Evolutionary conservation across 2,113 vertebrate genomes (phyloP).

Genomic region (Dunckerocampus dactyliophorus): DNA sequence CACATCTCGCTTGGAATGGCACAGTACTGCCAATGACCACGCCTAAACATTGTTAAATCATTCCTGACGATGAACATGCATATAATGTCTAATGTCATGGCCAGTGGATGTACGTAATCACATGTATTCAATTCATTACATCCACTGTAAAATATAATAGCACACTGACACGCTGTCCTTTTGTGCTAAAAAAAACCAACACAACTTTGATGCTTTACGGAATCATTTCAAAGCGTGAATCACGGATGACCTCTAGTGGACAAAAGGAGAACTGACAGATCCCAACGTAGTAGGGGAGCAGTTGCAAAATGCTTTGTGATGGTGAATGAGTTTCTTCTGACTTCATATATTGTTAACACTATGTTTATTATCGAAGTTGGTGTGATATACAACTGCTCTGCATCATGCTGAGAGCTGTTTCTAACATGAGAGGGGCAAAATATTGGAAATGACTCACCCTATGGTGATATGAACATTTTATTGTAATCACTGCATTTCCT

Average conservation of each 20-base stretch:
- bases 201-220: background rate
- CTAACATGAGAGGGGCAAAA: background rate
- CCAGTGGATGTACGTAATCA: too few species aligned
- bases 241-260: conserved; percentile 40
- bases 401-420: background rate
- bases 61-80: too few species aligned
- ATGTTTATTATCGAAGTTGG: background rate
- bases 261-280: conserved; percentile 1
- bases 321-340: too few species aligned
- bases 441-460: background rate
- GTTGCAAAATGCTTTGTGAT: background rate
- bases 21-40: too few species aligned
- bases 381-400: background rate
- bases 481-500: background rate
- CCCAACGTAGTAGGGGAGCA: background rate
- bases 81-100: too few species aligned
- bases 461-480: background rate
- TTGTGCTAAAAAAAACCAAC: background rate
- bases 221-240: background rate
- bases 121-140: too few species aligned
- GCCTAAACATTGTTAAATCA: too few species aligned
- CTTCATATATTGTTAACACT: background rate
- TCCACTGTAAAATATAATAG: too few species aligned
- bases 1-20: too few species aligned
- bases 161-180: too few species aligned